These are phyloP conservation scores for Petrolisthes manimaculis DNA, from an alignment of 2,888 invertebrate species.

Conservation along the genomic window DNA sequence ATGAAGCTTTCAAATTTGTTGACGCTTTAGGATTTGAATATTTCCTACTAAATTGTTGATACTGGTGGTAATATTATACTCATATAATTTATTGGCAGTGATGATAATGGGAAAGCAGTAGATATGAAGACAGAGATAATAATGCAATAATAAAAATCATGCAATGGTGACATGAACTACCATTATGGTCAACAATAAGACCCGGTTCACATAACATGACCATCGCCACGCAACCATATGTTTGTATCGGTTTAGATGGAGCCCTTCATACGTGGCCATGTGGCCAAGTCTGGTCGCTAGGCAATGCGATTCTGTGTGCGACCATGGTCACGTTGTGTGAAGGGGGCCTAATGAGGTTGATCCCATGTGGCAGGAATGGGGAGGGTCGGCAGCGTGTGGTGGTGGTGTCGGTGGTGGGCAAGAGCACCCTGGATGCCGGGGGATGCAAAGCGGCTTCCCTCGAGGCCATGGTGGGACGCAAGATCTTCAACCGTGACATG, in stretches of 20 bases:
- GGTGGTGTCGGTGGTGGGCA: conserved; percentile 57
- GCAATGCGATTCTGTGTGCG: too few species aligned
- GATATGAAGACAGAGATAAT: too few species aligned
- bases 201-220: neutral
- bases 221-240: neutral
- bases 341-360: neutral
- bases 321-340: neutral
- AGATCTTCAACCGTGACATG: conserved; percentile 44
- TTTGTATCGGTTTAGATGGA: too few species aligned
- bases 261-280: too few species aligned
- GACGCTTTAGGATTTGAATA: too few species aligned
- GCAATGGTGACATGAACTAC: neutral
- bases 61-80: too few species aligned
- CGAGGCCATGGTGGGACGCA: conserved; percentile 54
- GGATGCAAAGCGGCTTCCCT: conserved; percentile 53
- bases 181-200: neutral
- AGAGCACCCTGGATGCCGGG: conserved; percentile 45
- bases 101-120: neutral
- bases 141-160: neutral
- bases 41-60: too few species aligned
- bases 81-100: too few species aligned
- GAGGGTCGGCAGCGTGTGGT: conserved; percentile 51
- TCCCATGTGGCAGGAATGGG: conserved; percentile 33
- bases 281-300: too few species aligned
- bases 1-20: too few species aligned